These are phyloP conservation scores for Coptodon bakossiorum DNA, from an alignment of 2,113 vertebrate species.

Conservation along the genomic window DNA sequence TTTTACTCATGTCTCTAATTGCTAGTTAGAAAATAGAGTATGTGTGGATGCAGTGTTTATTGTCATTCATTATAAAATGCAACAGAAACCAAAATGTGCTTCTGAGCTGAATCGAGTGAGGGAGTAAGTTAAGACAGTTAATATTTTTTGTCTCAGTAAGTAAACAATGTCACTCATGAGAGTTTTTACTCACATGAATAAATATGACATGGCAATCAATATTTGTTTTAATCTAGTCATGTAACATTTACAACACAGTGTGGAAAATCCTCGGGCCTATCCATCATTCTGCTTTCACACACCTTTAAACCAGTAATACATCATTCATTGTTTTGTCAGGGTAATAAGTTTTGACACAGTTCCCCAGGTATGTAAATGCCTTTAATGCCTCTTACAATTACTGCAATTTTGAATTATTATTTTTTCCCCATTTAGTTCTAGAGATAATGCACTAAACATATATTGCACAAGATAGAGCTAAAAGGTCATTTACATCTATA, in stretches of 20 bases:
- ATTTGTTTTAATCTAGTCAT: not conserved
- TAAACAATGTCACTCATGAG: not conserved
- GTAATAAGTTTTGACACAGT: not conserved
- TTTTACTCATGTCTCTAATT: not conserved
- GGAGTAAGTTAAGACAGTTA: not conserved
- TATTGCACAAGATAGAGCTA: not conserved
- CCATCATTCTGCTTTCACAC: not conserved
- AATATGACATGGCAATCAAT: not conserved
- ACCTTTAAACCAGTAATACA: not conserved
- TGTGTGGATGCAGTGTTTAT: not conserved
- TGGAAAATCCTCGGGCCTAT: not conserved
- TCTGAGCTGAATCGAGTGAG: not conserved
- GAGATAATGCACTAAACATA: not conserved
- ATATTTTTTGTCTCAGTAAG: not conserved
- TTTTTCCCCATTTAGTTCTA: not conserved
- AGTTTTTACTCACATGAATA: not conserved
- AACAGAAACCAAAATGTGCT: not conserved
- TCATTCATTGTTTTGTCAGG: not conserved
- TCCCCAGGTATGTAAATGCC: not conserved
- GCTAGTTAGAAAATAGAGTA: not conserved
- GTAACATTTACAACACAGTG: not conserved
- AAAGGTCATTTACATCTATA: not conserved
- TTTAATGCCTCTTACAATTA: not conserved
- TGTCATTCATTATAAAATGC: not conserved
- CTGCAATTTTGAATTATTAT: not conserved